Evolutionary conservation across 2,797 vertebrate species (phyloP), one percentile per base, ranked within the genome.

Genomic region (Selene dorsalis): DNA sequence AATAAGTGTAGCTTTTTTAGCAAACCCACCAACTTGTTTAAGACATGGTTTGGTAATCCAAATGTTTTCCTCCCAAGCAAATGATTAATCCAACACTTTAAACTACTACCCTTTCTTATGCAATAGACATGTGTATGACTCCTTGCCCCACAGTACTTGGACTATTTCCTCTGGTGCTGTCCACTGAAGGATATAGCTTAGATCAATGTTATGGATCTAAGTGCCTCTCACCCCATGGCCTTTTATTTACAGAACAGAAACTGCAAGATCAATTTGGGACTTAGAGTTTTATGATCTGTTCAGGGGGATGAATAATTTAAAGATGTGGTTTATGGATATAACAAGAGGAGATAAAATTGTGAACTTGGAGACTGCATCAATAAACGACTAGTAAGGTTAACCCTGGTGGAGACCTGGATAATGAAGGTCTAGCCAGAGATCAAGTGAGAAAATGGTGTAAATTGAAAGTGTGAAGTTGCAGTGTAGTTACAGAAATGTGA

Each of bases 171-270:
- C 17, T 14, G 5, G 14, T 71, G 48, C 71, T 18, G 8, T 62
- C 39, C 0, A n/a, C 39, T 59, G 58, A 84, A 68, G 61, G 59
- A 67, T 32, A 53, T 20, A 9, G 24, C 28, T 26, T 62, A 62
- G 80, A 88, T 90, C 73, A 48, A 45, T 89, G 50, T 71, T 17
- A 60, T 80, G 64, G 47, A 8, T 47, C 39, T 71, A 77, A 88
- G 87, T 84, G 86, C 79, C 84, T 83, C 62, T 69, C 66, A 65
- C 38, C 26, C 13, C 32, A 8, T n/a, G 20, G 58, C 61, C 73
- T 70, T 85, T 89, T 89, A 88, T 88, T 87, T 88, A 88, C 82
- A 90, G 85, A 50, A 60, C 57, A 41, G 45, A 73, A 82, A 65
- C 64, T 79, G 65, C 30, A 53, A 0, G 6, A 52, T 72, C 53